These are phyloP conservation scores for Sebastolobus alascanus DNA, from an alignment of 2,797 vertebrate genomes.

Conservation along the genomic window DNA sequence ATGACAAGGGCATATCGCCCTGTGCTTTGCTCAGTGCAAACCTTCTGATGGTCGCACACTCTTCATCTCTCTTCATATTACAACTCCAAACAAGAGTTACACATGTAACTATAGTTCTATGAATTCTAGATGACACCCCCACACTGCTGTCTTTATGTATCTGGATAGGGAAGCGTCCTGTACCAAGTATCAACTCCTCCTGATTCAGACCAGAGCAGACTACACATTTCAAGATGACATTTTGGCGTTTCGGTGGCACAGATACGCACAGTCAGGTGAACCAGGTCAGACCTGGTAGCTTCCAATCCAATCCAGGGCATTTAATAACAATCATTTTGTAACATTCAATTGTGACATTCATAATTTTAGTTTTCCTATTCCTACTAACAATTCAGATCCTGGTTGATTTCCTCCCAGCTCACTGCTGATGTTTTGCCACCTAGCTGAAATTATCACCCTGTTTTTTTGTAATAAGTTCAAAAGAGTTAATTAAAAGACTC, in stretches of 20 bases:
- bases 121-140: neutral
- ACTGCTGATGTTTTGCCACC: neutral
- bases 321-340: neutral
- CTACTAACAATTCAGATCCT: too few species aligned
- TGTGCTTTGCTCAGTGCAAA: neutral
- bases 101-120: neutral
- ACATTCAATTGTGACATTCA: neutral
- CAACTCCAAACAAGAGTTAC: neutral
- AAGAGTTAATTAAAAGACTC: neutral
- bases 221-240: neutral
- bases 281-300: neutral
- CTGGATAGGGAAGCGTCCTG: neutral
- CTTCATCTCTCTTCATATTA: neutral
- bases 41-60: neutral
- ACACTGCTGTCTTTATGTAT: neutral
- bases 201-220: neutral
- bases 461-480: neutral
- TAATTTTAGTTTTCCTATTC: too few species aligned
- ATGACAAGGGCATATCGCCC: neutral
- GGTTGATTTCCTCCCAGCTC: too few species aligned
- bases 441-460: neutral
- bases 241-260: neutral
- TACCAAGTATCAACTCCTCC: neutral
- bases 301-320: neutral
- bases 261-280: neutral